Evolutionary conservation across 2,113 vertebrate genomes (phyloP), one percentile per base, ranked within the genome.

Genomic region (Urocitellus parryii): DNA sequence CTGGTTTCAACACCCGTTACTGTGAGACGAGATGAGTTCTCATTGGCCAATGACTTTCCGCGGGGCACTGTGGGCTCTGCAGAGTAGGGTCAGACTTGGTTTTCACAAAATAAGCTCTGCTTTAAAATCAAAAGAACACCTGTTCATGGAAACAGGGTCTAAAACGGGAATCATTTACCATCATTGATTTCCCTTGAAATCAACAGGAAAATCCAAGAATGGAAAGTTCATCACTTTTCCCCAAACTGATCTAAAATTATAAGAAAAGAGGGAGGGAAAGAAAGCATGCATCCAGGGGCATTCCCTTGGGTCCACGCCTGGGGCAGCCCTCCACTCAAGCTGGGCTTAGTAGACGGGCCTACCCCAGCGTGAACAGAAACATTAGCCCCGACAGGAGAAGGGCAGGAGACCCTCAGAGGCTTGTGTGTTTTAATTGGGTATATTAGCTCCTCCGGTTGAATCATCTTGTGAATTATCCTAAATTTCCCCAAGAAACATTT

Each of bases 41-140:
- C 27, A 80, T 12, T 68, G 6, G 37, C 18, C 63, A n/a, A 8
- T 51, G 27, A 27, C 10, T 53, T 85, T 79, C 73, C 63, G 12
- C 24, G 39, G 24, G 48, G 17, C 56, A 61, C 2, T 56, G 25
- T 37, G 53, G 22, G 29, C 14, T 77, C 48, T 29, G 29, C 34
- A 92, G 68, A 74, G 13, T 25, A 63, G 12, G 68, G 16, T 29
- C 37, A 90, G 39, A 61, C 63, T 88, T 78, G 42, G 11, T 51
- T 83, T 84, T 86, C 70, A 84, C 86, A 53, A 94, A 88, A 95
- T 58, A 74, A 81, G 12, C 2, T 39, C 48, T 90, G 18, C 67
- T 76, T 92, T 88, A 32, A 68, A 83, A 72, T 12, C 27, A 82
- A 79, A 13, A 81, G 29, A 80, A 58, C 1, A 5, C 10, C 14